Percentiles rank a stretch among this genome's conserved stretches.
Conservation (phyloP, 2,888 invertebrate genomes). For the Keiferia lycopersicella region DNA sequence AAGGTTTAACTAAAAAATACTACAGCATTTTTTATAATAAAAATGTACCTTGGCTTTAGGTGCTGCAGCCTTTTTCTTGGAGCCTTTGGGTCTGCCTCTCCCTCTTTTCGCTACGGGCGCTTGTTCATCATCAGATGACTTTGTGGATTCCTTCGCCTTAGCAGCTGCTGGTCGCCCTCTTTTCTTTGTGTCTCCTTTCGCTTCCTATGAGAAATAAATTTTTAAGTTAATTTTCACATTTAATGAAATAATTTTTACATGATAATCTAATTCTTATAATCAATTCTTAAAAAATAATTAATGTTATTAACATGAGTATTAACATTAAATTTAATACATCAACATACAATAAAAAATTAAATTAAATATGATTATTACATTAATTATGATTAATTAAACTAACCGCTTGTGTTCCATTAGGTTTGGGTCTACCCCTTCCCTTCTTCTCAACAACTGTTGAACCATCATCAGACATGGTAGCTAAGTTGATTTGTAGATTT, state of each 20-base stretch:
- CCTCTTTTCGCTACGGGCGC: conserved; percentile 79
- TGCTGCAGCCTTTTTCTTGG: conserved; percentile 76
- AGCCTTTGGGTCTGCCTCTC: conserved; percentile 79
- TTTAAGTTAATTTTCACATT: conserved; percentile 14
- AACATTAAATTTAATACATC: no score
- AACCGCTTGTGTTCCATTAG: conserved; percentile 76
- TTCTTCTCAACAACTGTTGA: conserved; percentile 78
- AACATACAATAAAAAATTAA: conserved; percentile 10
- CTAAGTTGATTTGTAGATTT: conserved; percentile 44
- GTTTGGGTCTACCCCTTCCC: conserved; percentile 76
- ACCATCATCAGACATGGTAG: conserved; percentile 78
- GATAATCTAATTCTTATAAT: no score
- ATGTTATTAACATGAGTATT: no score
- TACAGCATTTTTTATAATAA: background rate
- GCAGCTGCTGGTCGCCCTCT: conserved; percentile 70
- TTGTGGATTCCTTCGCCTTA: conserved; percentile 77
- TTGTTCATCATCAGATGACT: conserved; percentile 78
- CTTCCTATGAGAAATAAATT: conserved; percentile 53
- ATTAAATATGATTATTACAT: conserved; percentile 10
- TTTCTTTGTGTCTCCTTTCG: conserved; percentile 75
- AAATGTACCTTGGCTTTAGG: conserved; percentile 67
- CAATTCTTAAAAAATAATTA: no score
- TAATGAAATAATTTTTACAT: background rate
- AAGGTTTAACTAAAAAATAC: conserved; percentile 1
- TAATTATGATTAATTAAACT: conserved; percentile 37